phyloP scores from a whole-genome alignment of 92 coral and sea anemone genomes.

The Porites cylindrica region DNA sequence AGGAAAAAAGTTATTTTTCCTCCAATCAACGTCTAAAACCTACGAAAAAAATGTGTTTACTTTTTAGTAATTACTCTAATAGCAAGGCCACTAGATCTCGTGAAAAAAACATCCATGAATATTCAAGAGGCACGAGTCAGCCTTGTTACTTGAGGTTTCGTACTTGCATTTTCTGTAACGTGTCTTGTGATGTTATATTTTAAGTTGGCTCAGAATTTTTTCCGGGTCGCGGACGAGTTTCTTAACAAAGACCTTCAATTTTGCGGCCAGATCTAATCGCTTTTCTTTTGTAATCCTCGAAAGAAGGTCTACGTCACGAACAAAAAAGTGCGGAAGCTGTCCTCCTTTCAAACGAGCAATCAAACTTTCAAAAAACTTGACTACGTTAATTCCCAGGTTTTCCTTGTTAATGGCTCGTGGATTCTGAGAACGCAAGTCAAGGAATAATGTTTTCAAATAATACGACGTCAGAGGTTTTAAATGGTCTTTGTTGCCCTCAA shows the following conservation, averaged over 20 bases:
- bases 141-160: no score
- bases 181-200: no score
- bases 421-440: slow-evolving; percentile 11
- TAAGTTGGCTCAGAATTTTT: neutral
- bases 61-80: no score
- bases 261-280: neutral
- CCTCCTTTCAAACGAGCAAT: neutral
- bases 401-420: slow-evolving; percentile 16
- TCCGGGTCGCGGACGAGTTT: slow-evolving; percentile 20
- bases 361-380: slow-evolving; percentile 37
- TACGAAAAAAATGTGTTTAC: no score
- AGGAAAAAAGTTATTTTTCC: no score
- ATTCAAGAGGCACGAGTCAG: no score
- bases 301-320: slow-evolving; percentile 23
- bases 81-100: no score
- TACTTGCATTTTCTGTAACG: no score
- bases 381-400: slow-evolving; percentile 37
- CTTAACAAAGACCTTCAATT: neutral
- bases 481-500: slow-evolving; percentile 20
- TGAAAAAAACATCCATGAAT: no score
- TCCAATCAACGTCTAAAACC: no score
- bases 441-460: slow-evolving; percentile 59
- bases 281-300: neutral
- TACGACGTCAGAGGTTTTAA: slow-evolving; percentile 51
- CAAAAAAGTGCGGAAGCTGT: slow-evolving; percentile 39